Conservation (phyloP, 2,113 vertebrate genomes). For the Marmota flaviventris region DNA sequence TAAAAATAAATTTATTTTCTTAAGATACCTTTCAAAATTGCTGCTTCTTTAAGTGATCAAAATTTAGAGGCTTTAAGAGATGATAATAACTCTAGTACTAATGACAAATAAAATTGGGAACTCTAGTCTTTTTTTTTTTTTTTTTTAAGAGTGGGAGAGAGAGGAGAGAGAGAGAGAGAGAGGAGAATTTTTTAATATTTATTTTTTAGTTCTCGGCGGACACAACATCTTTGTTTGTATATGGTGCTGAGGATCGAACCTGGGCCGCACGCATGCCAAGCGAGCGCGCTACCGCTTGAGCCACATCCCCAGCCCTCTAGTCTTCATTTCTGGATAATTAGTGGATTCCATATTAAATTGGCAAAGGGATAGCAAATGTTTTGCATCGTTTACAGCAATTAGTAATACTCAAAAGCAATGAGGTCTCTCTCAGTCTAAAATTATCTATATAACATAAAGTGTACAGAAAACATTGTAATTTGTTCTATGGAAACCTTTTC, state of each 20-base stretch:
- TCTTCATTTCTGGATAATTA: neutral
- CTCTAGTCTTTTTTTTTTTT: neutral
- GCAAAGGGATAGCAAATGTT: neutral
- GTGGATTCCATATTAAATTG: neutral
- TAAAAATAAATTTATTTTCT: slow-evolving; percentile 38
- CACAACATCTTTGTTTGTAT: too few relatives aligned
- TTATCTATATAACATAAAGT: neutral
- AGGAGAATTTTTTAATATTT: too few relatives aligned
- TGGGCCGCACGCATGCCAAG: too few relatives aligned
- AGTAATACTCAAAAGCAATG: neutral
- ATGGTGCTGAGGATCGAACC: too few relatives aligned
- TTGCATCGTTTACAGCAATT: slow-evolving; percentile 4
- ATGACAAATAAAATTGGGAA: neutral
- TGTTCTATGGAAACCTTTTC: slow-evolving; percentile 10
- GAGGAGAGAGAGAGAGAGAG: too few relatives aligned
- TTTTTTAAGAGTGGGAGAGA: too few relatives aligned
- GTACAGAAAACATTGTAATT: neutral
- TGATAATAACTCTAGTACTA: neutral
- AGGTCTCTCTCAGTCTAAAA: neutral
- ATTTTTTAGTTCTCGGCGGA: too few relatives aligned
- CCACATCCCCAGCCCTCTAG: neutral
- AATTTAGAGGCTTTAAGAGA: neutral
- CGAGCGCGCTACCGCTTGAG: too few relatives aligned
- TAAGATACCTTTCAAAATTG: slow-evolving; percentile 22
- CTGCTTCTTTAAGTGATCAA: neutral